These are phyloP conservation scores for Drosophila sproati DNA, from an alignment of 1,140 invertebrate species.

Conservation along the genomic window DNA sequence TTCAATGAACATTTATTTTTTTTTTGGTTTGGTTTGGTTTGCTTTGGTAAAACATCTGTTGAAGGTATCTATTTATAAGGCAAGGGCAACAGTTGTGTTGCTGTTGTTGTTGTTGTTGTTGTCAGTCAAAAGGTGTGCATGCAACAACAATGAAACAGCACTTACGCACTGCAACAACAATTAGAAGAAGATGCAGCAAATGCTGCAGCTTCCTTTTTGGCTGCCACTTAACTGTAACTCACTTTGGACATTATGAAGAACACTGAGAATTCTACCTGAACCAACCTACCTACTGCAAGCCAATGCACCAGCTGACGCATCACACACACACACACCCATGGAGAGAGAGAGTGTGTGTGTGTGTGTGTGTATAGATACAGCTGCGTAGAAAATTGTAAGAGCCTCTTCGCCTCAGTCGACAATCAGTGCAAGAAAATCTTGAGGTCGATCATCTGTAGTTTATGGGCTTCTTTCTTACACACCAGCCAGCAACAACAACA, in stretches of 20 bases:
- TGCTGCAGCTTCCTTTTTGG: conserved; percentile 80
- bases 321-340: conserved; percentile 18
- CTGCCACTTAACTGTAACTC: conserved; percentile 81
- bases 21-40: conserved; percentile 41
- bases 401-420: conserved; percentile 31
- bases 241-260: conserved; percentile 61
- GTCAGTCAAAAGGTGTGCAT: conserved; percentile 66
- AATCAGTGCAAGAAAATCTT: conserved; percentile 75
- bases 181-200: conserved; percentile 42
- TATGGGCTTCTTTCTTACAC: conserved; percentile 66
- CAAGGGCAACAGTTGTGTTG: conserved; percentile 12
- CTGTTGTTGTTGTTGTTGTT: conserved; percentile 46
- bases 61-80: conserved; percentile 47
- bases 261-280: conserved; percentile 62
- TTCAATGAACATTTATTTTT: conserved; percentile 59
- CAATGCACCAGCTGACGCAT: conserved; percentile 49
- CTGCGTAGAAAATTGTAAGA: conserved; percentile 53
- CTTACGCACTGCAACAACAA: conserved; percentile 50
- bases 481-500: conserved; percentile 26
- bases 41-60: conserved; percentile 68
- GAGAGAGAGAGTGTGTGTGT: not conserved
- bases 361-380: not conserved
- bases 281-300: conserved; percentile 54
- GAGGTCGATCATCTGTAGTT: conserved; percentile 82
- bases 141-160: conserved; percentile 74